phyloP scores from a whole-genome alignment of 2,797 vertebrate genomes.

The Propithecus deckenii region DNA sequence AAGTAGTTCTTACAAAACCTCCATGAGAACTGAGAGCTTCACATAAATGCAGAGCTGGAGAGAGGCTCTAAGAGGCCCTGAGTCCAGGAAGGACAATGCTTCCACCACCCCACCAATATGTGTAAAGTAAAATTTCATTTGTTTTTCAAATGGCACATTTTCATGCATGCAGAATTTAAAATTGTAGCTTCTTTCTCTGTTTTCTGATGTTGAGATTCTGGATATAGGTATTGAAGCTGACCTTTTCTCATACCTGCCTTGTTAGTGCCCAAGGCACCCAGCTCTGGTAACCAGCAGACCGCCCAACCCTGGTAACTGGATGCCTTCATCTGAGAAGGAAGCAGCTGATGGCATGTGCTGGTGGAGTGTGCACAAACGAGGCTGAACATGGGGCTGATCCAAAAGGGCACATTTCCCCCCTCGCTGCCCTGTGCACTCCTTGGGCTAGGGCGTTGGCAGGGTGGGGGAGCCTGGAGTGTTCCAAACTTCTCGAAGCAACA shows the following conservation, averaged over 20 bases:
- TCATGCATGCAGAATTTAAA: not conserved
- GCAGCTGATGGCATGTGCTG: not conserved
- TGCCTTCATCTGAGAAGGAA: conserved; percentile 33
- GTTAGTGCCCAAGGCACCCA: not conserved
- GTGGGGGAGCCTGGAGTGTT: not conserved
- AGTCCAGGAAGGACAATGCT: not conserved
- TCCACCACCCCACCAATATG: not conserved
- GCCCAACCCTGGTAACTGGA: not conserved
- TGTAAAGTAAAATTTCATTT: not conserved
- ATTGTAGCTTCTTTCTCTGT: not conserved
- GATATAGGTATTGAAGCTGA: not conserved
- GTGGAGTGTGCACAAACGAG: not conserved
- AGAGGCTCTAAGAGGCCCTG: not conserved
- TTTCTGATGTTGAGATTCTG: not conserved
- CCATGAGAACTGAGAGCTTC: not conserved
- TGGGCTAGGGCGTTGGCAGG: conserved; percentile 19
- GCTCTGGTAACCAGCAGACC: not conserved
- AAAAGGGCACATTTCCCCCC: conserved; percentile 22
- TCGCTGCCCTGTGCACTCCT: not conserved
- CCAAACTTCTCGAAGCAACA: conserved; percentile 70
- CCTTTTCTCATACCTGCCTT: not conserved
- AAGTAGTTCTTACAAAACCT: not conserved
- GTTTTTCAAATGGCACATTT: not conserved
- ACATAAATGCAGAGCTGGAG: not conserved
- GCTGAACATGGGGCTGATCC: not conserved